Base-by-base conservation (phyloP, 2,113 vertebrate species). In the Mustela lutreola region DNA sequence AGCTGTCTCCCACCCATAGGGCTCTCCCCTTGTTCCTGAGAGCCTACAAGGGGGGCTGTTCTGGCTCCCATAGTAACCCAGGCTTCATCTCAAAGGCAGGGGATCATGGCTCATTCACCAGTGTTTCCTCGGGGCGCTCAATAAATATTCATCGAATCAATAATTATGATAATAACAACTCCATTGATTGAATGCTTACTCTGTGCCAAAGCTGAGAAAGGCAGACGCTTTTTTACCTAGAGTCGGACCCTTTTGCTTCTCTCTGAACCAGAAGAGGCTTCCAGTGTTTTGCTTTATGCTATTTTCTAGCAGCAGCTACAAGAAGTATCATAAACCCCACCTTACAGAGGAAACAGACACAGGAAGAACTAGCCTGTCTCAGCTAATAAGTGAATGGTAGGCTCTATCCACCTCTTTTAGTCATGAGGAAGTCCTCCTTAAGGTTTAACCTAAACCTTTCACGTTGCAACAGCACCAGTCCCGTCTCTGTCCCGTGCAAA, bases 121-220 rank as follows among this genome's bases (percentile, higher is more conserved):
- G 22, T 33, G 81, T 85, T 73, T 71, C 53, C 48, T 89, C 12
- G n/a, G 75, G 67, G 82, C 45, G 21, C 73, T 87, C 62, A 80
- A 50, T 87, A 91, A 83, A 95, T 89, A 92, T 58, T 82, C 24
- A 87, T 22, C 65, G 92, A 89, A 62, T 96, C 33, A 48, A 94
- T 93, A 95, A 87, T 89, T 65, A 53, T 90, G 56, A 39, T 87
- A 76, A 82, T 76, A 78, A 89, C 58, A 91, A 63, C 26, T 50
- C 67, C 67, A 70, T 22, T 94, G 95, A 92, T 42, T 79, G 88
- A 70, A 70, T 82, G 48, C 26, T 93, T n/a, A 76, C 75, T 93
- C 10, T 15, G 70, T 91, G 53, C 56, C 75, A 79, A 50, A 36
- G 84, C 70, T 90, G 70, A 95, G 93, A 92, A 92, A 42, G 79